phyloP scores from a whole-genome alignment of 2,113 vertebrate genomes.

The Hypanus sabinus region DNA sequence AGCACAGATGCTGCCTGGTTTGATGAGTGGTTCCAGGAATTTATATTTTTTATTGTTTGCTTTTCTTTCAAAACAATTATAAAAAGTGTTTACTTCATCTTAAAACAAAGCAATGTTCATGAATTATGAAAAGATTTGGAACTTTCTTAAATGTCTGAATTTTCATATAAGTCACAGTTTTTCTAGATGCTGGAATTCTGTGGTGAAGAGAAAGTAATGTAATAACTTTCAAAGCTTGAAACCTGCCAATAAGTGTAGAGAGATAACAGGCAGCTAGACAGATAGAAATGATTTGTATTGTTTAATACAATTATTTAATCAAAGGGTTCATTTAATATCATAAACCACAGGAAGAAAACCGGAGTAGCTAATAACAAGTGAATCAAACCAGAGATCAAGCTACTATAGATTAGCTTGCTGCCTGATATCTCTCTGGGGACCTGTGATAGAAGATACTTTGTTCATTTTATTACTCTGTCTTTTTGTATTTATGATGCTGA shows the following conservation, averaged over 20 bases:
- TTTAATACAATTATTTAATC: slow-evolving; percentile 3
- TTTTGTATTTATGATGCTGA: background rate
- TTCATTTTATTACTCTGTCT: background rate
- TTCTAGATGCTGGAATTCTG: background rate
- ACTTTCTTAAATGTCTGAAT: background rate
- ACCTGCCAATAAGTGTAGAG: background rate
- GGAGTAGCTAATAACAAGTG: background rate
- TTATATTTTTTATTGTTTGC: background rate
- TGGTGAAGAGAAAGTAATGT: background rate
- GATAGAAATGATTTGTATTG: background rate
- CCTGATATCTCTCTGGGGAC: background rate
- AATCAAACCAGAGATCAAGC: background rate
- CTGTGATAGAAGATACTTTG: background rate
- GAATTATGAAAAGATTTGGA: background rate
- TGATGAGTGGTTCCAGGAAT: background rate
- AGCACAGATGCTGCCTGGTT: background rate
- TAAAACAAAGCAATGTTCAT: background rate
- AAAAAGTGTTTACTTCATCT: background rate
- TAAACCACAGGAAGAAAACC: background rate
- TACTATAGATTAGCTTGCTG: background rate
- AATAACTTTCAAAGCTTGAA: background rate
- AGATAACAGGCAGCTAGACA: background rate
- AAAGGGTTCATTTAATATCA: background rate
- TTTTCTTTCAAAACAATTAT: slow-evolving; percentile 5
- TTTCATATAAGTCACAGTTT: background rate